Evolutionary conservation across 2,888 invertebrate genomes (phyloP).

Genomic region (Nomada ferruginata): DNA sequence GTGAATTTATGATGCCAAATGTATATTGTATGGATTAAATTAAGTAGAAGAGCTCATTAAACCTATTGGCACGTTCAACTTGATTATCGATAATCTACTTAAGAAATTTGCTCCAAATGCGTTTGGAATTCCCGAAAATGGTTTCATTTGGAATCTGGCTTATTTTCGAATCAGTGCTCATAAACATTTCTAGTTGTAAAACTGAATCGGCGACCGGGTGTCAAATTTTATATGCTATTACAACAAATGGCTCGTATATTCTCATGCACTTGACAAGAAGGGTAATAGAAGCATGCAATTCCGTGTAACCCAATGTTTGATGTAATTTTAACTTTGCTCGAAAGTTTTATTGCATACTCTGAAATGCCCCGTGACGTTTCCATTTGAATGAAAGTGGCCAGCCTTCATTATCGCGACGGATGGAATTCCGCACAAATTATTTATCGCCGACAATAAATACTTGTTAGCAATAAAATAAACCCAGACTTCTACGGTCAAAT

Average conservation of each 20-base stretch:
- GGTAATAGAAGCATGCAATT: not conserved
- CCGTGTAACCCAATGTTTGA: not conserved
- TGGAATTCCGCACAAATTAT: conserved; percentile 1
- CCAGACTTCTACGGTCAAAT: not conserved
- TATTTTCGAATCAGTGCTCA: not conserved
- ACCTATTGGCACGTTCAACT: too few relatives aligned
- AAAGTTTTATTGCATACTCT: not conserved
- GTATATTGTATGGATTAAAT: too few relatives aligned
- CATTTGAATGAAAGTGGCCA: not conserved
- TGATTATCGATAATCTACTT: too few relatives aligned
- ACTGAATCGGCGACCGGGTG: not conserved
- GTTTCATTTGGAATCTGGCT: too few relatives aligned
- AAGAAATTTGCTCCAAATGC: too few relatives aligned
- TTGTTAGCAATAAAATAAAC: not conserved
- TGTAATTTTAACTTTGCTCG: not conserved
- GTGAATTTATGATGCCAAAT: too few relatives aligned
- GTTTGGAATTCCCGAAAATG: too few relatives aligned
- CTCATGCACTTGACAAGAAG: not conserved
- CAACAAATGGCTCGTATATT: not conserved
- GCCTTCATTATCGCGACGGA: not conserved
- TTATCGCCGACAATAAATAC: not conserved
- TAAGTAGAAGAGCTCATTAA: too few relatives aligned
- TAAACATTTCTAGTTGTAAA: not conserved
- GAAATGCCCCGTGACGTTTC: not conserved
- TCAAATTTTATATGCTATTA: conserved; percentile 14